Evolutionary conservation across 1,140 invertebrate species (phyloP), one percentile per base, ranked within the genome.

Genomic region (Holcopasites calliopsidis): DNA sequence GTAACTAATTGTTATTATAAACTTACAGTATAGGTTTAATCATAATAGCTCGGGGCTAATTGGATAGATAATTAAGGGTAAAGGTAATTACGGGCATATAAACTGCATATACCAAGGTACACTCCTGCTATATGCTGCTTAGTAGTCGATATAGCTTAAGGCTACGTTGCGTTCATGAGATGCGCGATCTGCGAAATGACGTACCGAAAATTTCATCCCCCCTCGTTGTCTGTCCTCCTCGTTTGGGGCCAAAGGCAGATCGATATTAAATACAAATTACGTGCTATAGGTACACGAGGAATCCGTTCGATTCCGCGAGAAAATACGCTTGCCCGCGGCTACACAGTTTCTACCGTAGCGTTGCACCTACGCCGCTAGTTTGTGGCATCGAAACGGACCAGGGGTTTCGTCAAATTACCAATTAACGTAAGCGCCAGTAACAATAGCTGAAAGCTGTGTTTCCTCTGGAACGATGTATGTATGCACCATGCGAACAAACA

Each of bases 31-130:
- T 90, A 90, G 88, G 87, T 91, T 91, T 92, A 92, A 92, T 92
- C 90, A 89, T 91, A 92, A 92, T 91, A 91, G 87, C 91, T 91
- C 76, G 70, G 78, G 90, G 91, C 90, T 92, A 92, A 91, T 91
- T 91, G 90, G 89, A 91, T 91, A 90, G 90, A 92, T 91, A 90
- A 92, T 91, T 92, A 91, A 91, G 90, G 91, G 90, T 91, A 88
- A 91, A 89, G 89, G 90, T 91, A 92, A 91, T 91, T 91, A 91
- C 87, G 79, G 75, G 80, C 87, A 85, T 88, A 88, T 89, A 88
- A 86, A 90, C 72, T 82, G 82, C 79, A 86, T 86, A 86, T 82
- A 88, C 83, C 77, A 77, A 49, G 85, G 73, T 87, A 80, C 76
- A 84, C 88, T 82, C 83, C 79, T 74, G 84, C 83, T 86, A 77